Evolutionary conservation across 2,888 invertebrate species (phyloP).

Genomic region (Allolobophora icterica): DNA sequence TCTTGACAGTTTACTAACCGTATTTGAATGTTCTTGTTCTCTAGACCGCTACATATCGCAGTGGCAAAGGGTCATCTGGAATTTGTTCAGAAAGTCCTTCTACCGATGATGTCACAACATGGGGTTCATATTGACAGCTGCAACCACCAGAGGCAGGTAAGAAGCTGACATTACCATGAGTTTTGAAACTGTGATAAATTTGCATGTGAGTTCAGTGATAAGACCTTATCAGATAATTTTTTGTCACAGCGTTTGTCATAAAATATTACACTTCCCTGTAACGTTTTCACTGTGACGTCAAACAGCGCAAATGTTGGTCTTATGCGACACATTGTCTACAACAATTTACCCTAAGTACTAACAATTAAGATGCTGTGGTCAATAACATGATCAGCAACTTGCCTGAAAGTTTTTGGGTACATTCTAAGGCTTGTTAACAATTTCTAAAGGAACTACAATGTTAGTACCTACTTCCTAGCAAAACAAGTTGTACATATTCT

Average conservation of each 20-base stretch:
- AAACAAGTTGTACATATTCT: neutral
- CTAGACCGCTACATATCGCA: neutral
- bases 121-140: slow-evolving; percentile 24
- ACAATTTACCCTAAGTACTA: neutral
- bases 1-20: neutral
- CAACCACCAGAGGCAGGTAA: slow-evolving; percentile 33
- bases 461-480: too few relatives aligned
- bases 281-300: neutral
- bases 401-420: neutral
- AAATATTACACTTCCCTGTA: neutral
- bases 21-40: neutral
- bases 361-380: neutral
- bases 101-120: slow-evolving; percentile 12
- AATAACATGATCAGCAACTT: neutral
- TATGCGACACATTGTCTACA: too few relatives aligned
- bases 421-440: neutral
- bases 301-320: neutral
- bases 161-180: neutral
- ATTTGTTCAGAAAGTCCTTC: neutral
- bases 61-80: neutral
- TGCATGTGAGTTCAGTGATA: neutral
- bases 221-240: neutral
- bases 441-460: neutral
- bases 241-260: neutral
- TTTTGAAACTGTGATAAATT: neutral